Conservation (phyloP, 2,888 invertebrate species). For the Taphrorychus bicolor region DNA sequence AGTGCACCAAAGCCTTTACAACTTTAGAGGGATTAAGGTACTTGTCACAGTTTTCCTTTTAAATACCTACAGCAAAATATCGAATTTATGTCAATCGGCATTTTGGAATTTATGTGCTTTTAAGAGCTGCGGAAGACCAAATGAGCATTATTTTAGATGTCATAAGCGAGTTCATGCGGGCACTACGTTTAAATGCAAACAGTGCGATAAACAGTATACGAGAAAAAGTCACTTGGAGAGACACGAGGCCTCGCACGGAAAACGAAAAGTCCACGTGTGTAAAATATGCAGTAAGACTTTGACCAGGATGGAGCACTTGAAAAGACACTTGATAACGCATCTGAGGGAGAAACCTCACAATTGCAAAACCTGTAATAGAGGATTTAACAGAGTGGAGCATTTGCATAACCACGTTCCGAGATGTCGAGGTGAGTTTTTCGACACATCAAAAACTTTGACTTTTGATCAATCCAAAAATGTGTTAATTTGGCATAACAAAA, state of each 20-base stretch:
- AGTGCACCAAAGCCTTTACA: constrained; percentile 57
- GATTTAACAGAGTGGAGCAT: constrained; percentile 58
- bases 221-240: constrained; percentile 55
- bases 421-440: constrained; percentile 52
- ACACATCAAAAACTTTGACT: background rate
- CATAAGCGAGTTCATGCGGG: constrained; percentile 56
- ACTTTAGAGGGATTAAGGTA: constrained; percentile 54
- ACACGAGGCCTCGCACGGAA: constrained; percentile 56
- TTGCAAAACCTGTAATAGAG: constrained; percentile 57
- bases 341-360: constrained; percentile 58
- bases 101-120: background rate
- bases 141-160: constrained; percentile 40
- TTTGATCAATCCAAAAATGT: too few species aligned
- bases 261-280: constrained; percentile 57
- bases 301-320: constrained; percentile 57
- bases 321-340: constrained; percentile 58
- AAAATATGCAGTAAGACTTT: constrained; percentile 59
- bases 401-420: constrained; percentile 55
- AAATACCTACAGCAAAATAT: background rate
- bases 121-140: background rate
- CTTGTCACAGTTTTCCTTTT: background rate
- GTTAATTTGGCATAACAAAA: background rate
- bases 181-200: constrained; percentile 57
- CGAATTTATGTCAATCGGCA: background rate
- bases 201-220: constrained; percentile 58